These are phyloP conservation scores for Anisognathus igniventris DNA, from an alignment of 2,797 vertebrate genomes.

Conservation along the genomic window DNA sequence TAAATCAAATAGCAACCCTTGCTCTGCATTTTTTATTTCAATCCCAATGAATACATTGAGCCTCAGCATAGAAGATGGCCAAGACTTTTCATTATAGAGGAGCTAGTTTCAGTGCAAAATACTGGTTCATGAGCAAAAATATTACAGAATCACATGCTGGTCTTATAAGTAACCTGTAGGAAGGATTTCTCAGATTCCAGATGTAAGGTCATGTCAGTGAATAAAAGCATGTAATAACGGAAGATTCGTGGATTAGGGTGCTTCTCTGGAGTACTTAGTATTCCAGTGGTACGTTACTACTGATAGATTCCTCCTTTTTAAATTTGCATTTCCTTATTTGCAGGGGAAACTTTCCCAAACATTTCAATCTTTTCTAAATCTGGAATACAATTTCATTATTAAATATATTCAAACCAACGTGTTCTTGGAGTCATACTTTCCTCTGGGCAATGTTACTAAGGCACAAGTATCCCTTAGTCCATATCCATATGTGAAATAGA, in stretches of 20 bases:
- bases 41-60: not conserved
- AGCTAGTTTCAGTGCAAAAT: not conserved
- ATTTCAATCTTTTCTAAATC: not conserved
- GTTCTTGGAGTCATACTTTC: not conserved
- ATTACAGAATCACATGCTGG: not conserved
- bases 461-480: accelerated
- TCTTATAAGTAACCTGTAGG: not conserved
- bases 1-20: not conserved
- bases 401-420: not conserved
- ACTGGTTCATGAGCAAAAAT: not conserved
- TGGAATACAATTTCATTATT: not conserved
- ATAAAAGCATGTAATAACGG: not conserved
- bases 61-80: not conserved
- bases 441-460: not conserved
- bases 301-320: not conserved
- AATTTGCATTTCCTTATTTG: not conserved
- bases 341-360: not conserved
- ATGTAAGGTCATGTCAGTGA: not conserved
- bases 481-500: not conserved
- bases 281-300: accelerated
- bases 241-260: not conserved
- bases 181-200: not conserved
- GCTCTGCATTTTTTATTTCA: not conserved
- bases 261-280: not conserved
- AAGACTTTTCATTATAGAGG: not conserved